Evolutionary conservation across 1,140 invertebrate genomes (phyloP).

Genomic region (Apis florea): DNA sequence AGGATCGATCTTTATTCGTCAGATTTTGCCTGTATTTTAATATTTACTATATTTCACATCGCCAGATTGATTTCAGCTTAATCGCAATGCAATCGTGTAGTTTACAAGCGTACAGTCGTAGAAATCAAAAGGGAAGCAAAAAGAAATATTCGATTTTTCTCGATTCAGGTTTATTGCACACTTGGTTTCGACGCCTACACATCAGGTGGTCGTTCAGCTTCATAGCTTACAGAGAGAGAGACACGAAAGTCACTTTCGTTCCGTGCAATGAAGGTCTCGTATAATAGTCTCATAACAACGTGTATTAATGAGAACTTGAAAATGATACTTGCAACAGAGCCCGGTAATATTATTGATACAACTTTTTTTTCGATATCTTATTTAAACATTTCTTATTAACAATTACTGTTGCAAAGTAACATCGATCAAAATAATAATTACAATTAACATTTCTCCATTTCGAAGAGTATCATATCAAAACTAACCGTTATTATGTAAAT

Average conservation of each 20-base stretch:
- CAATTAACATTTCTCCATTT: no score
- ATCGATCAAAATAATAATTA: no score
- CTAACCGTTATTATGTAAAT: no score
- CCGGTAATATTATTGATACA: background rate
- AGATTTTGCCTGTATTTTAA: no score
- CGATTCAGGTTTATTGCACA: constrained; percentile 13
- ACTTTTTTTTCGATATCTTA: no score
- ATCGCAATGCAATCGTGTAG: background rate
- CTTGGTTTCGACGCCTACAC: constrained; percentile 15
- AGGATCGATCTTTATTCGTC: no score
- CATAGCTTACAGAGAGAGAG: constrained; percentile 6
- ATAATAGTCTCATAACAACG: background rate
- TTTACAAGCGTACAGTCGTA: background rate
- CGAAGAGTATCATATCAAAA: no score
- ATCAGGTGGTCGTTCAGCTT: constrained; percentile 19
- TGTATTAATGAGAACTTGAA: background rate
- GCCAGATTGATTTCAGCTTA: background rate
- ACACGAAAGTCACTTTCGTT: constrained; percentile 14
- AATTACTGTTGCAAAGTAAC: no score
- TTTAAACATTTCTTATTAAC: background rate
- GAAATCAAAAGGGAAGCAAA: background rate
- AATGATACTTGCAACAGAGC: background rate
- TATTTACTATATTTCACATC: no score
- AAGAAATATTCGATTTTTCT: background rate
- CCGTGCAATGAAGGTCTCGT: background rate